Conservation (phyloP, 1,140 invertebrate genomes). For the Plectrocnemia conspersa region DNA sequence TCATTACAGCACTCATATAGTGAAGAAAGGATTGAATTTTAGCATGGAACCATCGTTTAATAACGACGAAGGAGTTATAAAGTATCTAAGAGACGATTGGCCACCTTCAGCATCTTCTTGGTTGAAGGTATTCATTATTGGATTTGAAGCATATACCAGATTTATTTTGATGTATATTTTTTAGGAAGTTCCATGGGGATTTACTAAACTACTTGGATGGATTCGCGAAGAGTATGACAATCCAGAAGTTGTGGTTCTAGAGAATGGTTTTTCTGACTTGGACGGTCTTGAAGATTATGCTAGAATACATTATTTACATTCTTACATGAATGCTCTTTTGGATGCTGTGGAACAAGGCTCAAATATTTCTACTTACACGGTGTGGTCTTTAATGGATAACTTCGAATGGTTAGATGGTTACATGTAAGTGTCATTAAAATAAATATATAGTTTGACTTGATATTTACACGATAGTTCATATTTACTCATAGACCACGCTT, state of each 20-base stretch:
- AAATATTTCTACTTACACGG: conserved; percentile 51
- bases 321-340: conserved; percentile 60
- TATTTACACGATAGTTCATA: neutral
- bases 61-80: conserved; percentile 28
- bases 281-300: conserved; percentile 42
- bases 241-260: conserved; percentile 49
- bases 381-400: conserved; percentile 63
- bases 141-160: too few relatives aligned
- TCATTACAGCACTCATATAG: conserved; percentile 50
- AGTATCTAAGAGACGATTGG: conserved; percentile 48
- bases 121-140: conserved; percentile 51
- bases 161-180: too few relatives aligned
- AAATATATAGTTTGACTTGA: conserved; percentile 1
- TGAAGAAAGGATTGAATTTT: neutral
- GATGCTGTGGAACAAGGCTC: conserved; percentile 52
- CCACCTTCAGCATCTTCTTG: conserved; percentile 46
- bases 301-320: conserved; percentile 44
- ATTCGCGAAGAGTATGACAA: conserved; percentile 60
- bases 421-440: conserved; percentile 43
- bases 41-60: neutral
- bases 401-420: conserved; percentile 58
- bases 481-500: conserved; percentile 58
- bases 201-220: conserved; percentile 58
- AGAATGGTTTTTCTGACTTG: conserved; percentile 60
- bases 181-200: conserved; percentile 55